Base-by-base conservation (phyloP, 2,113 vertebrate species). In the Paramisgurnus dabryanus region DNA sequence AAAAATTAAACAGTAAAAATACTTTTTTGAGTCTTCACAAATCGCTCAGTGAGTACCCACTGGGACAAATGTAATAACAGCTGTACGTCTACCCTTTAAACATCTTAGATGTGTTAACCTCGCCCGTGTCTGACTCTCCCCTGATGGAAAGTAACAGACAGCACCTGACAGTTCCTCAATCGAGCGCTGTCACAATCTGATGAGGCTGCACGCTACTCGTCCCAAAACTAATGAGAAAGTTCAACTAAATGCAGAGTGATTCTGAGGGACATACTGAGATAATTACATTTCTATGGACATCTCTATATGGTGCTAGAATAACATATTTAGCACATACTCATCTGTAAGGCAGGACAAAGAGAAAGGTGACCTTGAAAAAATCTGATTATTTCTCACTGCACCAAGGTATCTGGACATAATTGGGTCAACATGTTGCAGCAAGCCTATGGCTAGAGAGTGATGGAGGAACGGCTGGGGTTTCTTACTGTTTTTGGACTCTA, bases 221-320 rank as follows among this genome's bases (percentile, higher is more conserved):
- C 81, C 74, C 67, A 71, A 85, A 84, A 70, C 85, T 87, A 89
- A 88, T 82, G 79, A 78, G 81, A 86, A 83, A 78, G 87, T 80
- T 55, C 61, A 80, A 64, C 49, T 80, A 84, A 85, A 88, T 85
- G 68, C 67, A 70, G 82, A 50, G 63, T 79, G 78, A 87, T 85
- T 81, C 67, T 12, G 72, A 40, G 72, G 64, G 84, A 84, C 60
- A 57, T 49, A 53, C 75, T 66, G 78, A 17, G 71, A 66, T 84
- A 85, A 90, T 88, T 79, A 87, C 67, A 89, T 89, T 88, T 79
- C 79, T 80, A 82, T 66, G 72, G 72, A 68, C 57, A 66, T 83
- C 83, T 84, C 76, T 79, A 78, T 57, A 70, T 68, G 67, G 57
- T 74, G 67, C 60, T 58, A 86, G 67, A 49, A 86, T 76, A 80